Conservation (phyloP, 2,113 vertebrate genomes). For the Thinocorus orbignyianus region DNA sequence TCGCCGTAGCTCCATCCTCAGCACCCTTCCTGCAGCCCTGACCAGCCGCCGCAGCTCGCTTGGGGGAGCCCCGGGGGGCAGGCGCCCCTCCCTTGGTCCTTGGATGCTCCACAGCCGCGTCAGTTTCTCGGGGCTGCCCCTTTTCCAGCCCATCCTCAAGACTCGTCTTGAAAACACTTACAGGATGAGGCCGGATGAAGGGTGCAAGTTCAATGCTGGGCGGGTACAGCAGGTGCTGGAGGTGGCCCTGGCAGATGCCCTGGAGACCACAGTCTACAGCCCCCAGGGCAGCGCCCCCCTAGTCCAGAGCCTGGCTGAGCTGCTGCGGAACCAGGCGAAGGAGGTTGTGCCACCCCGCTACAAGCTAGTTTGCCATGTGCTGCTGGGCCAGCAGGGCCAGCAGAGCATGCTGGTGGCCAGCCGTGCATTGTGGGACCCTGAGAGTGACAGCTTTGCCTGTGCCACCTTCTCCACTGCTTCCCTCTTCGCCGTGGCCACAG, state of each 20-base stretch:
- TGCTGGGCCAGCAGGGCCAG: conserved; percentile 72
- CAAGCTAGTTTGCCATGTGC: conserved; percentile 80
- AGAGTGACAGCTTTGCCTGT: conserved; percentile 68
- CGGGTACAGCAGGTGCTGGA: conserved; percentile 62
- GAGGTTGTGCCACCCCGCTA: conserved; percentile 76
- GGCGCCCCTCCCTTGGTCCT: conserved; percentile 69
- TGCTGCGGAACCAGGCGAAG: conserved; percentile 60
- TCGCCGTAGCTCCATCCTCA: conserved; percentile 68
- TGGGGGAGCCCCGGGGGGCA: conserved; percentile 15
- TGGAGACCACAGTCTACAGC: conserved; percentile 52
- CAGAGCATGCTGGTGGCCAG: conserved; percentile 76
- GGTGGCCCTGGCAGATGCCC: background rate
- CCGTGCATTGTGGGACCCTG: conserved; percentile 70
- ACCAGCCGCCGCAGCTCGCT: conserved; percentile 73
- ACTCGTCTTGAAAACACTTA: conserved; percentile 68
- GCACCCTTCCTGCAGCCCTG: background rate
- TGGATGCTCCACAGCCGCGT: conserved; percentile 64
- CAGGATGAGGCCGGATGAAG: conserved; percentile 53
- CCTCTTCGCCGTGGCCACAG: conserved; percentile 78
- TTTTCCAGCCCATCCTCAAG: conserved; percentile 57
- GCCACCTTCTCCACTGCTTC: conserved; percentile 74
- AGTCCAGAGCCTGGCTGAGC: conserved; percentile 67
- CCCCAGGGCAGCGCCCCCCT: conserved; percentile 28
- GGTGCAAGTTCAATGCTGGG: conserved; percentile 48
- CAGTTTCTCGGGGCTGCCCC: conserved; percentile 78